A percentile compares a stretch with the other conserved stretches of the same genome.
phyloP scores from a whole-genome alignment of 1,140 invertebrate genomes.

The Periplaneta americana region DNA sequence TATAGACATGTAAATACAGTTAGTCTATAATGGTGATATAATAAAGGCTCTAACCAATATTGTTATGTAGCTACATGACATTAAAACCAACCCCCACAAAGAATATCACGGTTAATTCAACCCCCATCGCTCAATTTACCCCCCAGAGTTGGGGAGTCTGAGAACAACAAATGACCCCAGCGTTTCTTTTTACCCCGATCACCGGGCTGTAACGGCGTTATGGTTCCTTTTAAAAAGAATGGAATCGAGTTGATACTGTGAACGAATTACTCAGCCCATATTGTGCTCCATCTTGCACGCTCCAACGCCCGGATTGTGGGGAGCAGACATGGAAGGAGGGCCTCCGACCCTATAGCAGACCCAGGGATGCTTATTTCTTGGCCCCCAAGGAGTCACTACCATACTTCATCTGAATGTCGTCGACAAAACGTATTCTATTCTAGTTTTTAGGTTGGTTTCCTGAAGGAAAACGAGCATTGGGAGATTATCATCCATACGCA shows the following conservation, averaged over 20 bases:
- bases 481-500: no score
- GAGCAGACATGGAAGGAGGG: not conserved
- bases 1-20: not conserved
- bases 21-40: not conserved
- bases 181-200: not conserved
- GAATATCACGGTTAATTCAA: not conserved
- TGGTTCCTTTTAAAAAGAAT: not conserved
- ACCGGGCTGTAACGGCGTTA: not conserved
- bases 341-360: not conserved
- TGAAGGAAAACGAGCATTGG: no score
- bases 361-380: not conserved
- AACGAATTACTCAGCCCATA: not conserved
- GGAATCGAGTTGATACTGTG: not conserved
- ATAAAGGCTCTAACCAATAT: not conserved
- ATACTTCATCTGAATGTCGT: no score
- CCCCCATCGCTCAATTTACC: not conserved
- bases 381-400: no score
- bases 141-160: not conserved
- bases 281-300: not conserved
- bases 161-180: not conserved
- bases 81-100: not conserved
- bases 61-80: not conserved
- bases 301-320: not conserved
- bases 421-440: no score
- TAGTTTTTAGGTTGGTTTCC: no score